These are phyloP conservation scores for Ylistrum balloti DNA, from an alignment of 1,140 invertebrate genomes.

Conservation along the genomic window DNA sequence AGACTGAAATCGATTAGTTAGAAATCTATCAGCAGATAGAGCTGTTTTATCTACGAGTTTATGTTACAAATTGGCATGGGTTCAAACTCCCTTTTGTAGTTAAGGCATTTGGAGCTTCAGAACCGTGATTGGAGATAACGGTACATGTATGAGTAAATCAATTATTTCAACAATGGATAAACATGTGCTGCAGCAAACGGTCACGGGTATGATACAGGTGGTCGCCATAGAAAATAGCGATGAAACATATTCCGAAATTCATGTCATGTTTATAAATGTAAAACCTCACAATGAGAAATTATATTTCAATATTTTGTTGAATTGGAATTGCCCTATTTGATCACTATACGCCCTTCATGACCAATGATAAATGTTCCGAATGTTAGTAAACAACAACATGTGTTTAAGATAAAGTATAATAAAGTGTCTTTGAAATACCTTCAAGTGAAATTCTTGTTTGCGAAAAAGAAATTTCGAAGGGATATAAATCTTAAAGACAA, in stretches of 20 bases:
- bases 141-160: not conserved
- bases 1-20: conserved; percentile 18
- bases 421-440: no score
- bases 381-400: not conserved
- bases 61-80: conserved; percentile 10
- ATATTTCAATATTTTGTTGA: not conserved
- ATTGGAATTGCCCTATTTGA: no score
- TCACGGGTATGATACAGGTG: not conserved
- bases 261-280: no score
- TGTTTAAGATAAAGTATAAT: no score
- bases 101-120: not conserved
- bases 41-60: conserved; percentile 11
- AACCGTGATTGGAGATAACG: not conserved
- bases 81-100: not conserved
- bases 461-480: no score
- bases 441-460: no score
- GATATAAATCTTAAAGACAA: no score
- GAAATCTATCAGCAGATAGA: conserved; percentile 8
- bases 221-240: not conserved
- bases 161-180: not conserved
- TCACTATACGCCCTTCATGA: no score
- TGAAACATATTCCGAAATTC: not conserved
- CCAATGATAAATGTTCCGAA: not conserved
- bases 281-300: not conserved
- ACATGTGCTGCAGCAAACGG: not conserved